A percentile compares a stretch with the other conserved stretches of the same genome.
Evolutionary conservation across 2,797 vertebrate genomes (phyloP).

Genomic region (Myripristis murdjan): DNA sequence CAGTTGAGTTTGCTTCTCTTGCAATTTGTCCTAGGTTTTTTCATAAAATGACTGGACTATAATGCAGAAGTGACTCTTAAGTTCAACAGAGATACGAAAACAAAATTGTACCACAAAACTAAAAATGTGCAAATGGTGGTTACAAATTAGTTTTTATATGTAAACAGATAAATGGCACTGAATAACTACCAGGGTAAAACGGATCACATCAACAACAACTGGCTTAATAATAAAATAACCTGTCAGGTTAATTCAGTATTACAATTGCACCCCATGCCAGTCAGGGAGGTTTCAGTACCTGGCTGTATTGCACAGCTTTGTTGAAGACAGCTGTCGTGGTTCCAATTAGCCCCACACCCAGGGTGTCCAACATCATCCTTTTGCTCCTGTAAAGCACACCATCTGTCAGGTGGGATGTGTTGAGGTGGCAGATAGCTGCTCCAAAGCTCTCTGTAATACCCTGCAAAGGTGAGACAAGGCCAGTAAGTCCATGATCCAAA

Average conservation of each 20-base stretch:
- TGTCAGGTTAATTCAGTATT: too few species aligned
- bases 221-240: background rate
- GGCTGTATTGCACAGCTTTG: conserved; percentile 89
- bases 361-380: conserved; percentile 95
- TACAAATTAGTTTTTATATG: background rate
- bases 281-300: conserved; percentile 79
- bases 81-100: background rate
- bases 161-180: too few species aligned
- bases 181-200: background rate
- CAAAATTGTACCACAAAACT: too few species aligned
- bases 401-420: conserved; percentile 88
- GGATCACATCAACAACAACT: background rate
- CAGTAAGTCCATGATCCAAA: conserved; percentile 24
- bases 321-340: conserved; percentile 90
- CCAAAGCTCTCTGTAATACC: conserved; percentile 94
- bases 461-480: conserved; percentile 71
- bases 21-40: too few species aligned
- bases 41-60: too few species aligned
- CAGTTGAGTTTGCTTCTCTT: too few species aligned
- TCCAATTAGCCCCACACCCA: conserved; percentile 93
- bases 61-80: background rate
- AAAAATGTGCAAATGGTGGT: too few species aligned
- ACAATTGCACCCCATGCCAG: too few species aligned
- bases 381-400: conserved; percentile 91
- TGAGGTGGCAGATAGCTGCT: conserved; percentile 87